Evolutionary conservation across 2,888 invertebrate genomes (phyloP), one percentile per base, ranked within the genome.

Genomic region (Ormyrus pomaceus): DNA sequence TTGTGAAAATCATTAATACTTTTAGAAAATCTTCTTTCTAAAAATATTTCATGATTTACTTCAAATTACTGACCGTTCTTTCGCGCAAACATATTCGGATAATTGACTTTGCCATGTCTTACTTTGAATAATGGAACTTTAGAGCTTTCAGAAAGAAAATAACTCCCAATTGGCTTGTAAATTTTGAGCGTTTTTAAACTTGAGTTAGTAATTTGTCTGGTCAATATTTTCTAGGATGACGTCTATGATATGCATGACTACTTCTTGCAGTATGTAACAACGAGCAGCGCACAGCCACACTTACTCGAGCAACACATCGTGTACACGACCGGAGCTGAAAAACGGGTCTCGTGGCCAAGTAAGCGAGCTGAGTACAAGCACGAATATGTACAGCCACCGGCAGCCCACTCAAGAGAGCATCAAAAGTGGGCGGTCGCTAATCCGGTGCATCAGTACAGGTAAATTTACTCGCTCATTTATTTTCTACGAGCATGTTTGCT

Each of bases 351-450:
- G 11, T 93, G 93, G 92, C 92, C 93, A 62, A 88, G 86, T 50
- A 90, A 90, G 83, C 85, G 90, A 62, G 85, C 92, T 13, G 92
- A 92, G 83, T 91, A 91, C 72, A 93, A 93, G 85, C 92, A 92
- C 86, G 93, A 92, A 81, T 93, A 93, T 84, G 91, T 92, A 59
- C 93, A 93, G 85, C 93, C 93, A 75, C 93, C 93, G 66, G 93
- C 91, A 83, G 93, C 94, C 80, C 93, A 93, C 84, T 91, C 92
- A 9, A 91, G 92, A 79, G 91, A 93, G 75, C 93, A 92, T 89
- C 92, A 92, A 84, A 93, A 93, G 84, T 94, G 94, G 91, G 91
- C 94, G 76, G 90, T 93, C 46, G 91, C 92, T 11, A 90, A 91
- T 84, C 91, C 93, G 11, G 92, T 91, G 46, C 90, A 91, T 82